Conservation (phyloP, 2,113 vertebrate species). For the Tamias sibiricus region DNA sequence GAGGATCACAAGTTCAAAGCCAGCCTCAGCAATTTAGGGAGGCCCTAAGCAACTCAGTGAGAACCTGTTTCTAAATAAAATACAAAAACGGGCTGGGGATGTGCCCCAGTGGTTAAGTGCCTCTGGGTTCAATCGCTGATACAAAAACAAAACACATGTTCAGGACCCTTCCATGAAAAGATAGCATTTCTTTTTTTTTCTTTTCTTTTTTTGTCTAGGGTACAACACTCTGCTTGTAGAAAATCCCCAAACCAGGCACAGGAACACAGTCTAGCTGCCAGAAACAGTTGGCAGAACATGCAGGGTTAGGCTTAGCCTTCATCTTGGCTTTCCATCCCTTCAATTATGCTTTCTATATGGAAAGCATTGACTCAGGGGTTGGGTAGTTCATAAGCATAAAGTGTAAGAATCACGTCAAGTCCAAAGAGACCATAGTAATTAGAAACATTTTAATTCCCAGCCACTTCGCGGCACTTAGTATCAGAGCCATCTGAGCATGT, state of each 20-base stretch:
- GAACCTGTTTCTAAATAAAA: no score
- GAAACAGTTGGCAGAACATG: not conserved
- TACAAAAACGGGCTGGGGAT: no score
- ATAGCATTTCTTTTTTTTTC: slow-evolving; percentile 45
- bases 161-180: not conserved
- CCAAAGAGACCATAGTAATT: slow-evolving; percentile 72
- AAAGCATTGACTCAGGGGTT: not conserved
- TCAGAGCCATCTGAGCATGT: slow-evolving; percentile 9
- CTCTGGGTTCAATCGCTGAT: no score
- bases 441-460: slow-evolving; percentile 79
- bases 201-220: no score
- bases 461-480: slow-evolving; percentile 23
- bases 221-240: not conserved
- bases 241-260: not conserved
- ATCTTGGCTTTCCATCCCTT: not conserved
- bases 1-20: no score
- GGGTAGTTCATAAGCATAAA: not conserved
- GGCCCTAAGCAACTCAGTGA: no score
- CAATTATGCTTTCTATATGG: not conserved
- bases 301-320: not conserved
- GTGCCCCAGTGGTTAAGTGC: no score
- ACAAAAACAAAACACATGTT: no score
- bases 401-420: slow-evolving; percentile 41
- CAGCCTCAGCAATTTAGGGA: no score
- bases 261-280: not conserved